Evolutionary conservation across 2,113 vertebrate species (phyloP).

Genomic region (Hepsetus odoe): DNA sequence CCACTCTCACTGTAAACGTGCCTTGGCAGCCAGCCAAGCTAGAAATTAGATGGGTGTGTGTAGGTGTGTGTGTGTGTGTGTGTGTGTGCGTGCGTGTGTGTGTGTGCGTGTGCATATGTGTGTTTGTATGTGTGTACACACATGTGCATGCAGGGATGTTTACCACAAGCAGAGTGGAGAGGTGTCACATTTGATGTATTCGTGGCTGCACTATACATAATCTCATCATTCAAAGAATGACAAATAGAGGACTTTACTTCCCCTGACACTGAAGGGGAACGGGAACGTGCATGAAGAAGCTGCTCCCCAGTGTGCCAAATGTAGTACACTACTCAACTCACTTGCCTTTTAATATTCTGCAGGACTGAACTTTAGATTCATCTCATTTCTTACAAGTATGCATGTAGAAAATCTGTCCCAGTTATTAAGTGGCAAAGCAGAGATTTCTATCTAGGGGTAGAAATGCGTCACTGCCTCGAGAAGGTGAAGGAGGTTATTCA

Average conservation of each 20-base stretch:
- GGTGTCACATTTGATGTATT: conserved; percentile 28
- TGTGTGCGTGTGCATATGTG: conserved; percentile 24
- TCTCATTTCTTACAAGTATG: not conserved
- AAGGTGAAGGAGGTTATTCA: not conserved
- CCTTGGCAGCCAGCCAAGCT: conserved; percentile 21
- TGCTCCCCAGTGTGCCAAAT: conserved; percentile 26
- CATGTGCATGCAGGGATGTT: not conserved
- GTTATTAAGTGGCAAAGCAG: not conserved
- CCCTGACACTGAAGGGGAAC: conserved; percentile 30
- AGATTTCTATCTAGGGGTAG: not conserved
- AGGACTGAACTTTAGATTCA: conserved; percentile 11
- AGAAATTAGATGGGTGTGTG: conserved; percentile 15
- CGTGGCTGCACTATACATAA: conserved; percentile 27
- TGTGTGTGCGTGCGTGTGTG: conserved; percentile 6
- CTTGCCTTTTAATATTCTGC: not conserved
- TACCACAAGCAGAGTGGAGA: conserved; percentile 35
- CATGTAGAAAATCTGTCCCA: not conserved
- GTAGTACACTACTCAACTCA: conserved; percentile 18
- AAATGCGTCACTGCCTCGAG: not conserved
- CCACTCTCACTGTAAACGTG: not conserved
- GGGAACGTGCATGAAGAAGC: conserved; percentile 26
- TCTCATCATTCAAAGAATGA: conserved; percentile 55
- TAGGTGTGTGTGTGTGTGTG: conserved; percentile 7
- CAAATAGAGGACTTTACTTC: conserved; percentile 54
- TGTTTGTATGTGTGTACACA: conserved; percentile 13